These are phyloP conservation scores for Sebastes goodei DNA, from an alignment of 2,797 vertebrate species.

Conservation along the genomic window DNA sequence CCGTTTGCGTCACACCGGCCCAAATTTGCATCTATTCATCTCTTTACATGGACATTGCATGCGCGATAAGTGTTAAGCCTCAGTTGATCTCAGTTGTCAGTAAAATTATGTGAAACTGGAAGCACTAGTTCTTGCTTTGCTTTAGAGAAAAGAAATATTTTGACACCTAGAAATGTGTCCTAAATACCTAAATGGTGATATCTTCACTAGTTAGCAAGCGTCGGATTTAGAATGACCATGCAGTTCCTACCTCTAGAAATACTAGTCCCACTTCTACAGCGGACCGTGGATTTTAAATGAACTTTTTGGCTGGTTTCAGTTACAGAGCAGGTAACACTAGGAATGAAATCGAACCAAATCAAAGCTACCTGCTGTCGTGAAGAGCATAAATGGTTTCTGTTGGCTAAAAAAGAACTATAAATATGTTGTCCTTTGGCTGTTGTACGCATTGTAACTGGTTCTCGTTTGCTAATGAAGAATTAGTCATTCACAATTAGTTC, in stretches of 20 bases:
- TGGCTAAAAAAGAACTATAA: not conserved
- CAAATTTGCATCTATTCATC: too few species aligned
- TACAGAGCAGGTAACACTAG: not conserved
- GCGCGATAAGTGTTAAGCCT: too few species aligned
- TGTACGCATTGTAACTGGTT: not conserved
- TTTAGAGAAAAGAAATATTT: not conserved
- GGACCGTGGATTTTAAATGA: not conserved
- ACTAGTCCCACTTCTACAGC: not conserved
- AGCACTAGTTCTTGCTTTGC: not conserved
- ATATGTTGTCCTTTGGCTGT: not conserved
- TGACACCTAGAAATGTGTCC: not conserved
- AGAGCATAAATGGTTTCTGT: not conserved
- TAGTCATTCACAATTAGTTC: constrained; percentile 28
- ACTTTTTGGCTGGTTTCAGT: not conserved
- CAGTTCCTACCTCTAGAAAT: not conserved
- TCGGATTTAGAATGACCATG: not conserved
- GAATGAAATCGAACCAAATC: not conserved
- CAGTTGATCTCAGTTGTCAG: not conserved
- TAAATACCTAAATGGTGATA: not conserved
- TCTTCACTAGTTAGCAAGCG: not conserved
- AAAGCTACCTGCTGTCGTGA: not conserved
- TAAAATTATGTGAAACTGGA: not conserved
- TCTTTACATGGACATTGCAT: too few species aligned
- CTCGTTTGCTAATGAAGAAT: constrained; percentile 17
- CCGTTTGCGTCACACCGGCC: too few species aligned